These are phyloP conservation scores for Drosophila neotestacea DNA, from an alignment of 2,888 invertebrate genomes.

Conservation along the genomic window DNA sequence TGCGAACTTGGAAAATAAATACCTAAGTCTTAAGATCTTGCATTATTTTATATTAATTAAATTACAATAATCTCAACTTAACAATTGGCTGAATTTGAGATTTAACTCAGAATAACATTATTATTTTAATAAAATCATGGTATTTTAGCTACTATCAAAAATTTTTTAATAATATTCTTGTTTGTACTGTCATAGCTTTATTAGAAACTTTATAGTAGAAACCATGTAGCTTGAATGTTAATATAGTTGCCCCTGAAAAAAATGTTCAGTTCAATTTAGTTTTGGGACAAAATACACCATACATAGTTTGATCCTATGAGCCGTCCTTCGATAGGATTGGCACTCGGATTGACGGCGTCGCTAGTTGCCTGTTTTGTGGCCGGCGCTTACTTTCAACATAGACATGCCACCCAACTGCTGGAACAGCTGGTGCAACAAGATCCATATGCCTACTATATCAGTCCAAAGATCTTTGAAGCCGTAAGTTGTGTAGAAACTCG, in stretches of 20 bases:
- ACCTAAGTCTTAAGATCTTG: no score
- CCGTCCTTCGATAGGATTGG: conserved; percentile 48
- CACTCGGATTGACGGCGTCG: conserved; percentile 44
- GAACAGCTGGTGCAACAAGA: conserved; percentile 59
- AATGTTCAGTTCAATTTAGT: not conserved
- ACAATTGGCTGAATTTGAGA: no score
- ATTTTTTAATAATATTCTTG: no score
- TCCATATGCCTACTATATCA: conserved; percentile 75
- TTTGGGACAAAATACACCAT: not conserved
- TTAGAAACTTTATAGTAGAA: no score
- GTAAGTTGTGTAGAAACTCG: conserved; percentile 40
- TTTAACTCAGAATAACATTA: no score
- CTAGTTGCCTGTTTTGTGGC: conserved; percentile 56
- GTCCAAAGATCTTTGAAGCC: conserved; percentile 60
- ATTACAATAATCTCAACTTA: no score
- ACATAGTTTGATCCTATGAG: conserved; percentile 26
- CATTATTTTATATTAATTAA: no score
- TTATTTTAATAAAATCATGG: no score
- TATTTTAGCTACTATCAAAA: no score
- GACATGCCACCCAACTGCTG: conserved; percentile 50
- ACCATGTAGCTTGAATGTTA: not conserved
- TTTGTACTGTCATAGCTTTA: no score
- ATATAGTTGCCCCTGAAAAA: not conserved
- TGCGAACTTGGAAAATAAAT: no score
- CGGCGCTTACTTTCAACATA: conserved; percentile 74